Evolutionary conservation across 2,888 invertebrate genomes (phyloP), one percentile per base, ranked within the genome.

Genomic region (Dyspetes luteomarginatus): DNA sequence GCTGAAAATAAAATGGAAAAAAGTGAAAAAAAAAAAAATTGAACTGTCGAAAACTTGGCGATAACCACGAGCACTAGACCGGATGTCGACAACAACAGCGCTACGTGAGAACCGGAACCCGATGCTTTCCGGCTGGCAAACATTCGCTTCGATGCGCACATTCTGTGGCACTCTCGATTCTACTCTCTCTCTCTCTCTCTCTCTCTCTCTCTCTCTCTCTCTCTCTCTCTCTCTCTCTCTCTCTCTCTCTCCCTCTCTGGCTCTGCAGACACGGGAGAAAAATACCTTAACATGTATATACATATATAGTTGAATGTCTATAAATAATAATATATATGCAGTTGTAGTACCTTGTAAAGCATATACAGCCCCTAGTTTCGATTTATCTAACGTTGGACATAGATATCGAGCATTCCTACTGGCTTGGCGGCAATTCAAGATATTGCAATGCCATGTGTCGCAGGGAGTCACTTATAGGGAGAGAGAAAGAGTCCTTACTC

Each of bases 91-190:
- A 50, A 76, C 80, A 81, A 76, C 76, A 19, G 72, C 36, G 36
- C 55, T 56, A 72, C 80, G 80, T 81, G 80, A 81, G 80, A 76
- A 81, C 80, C 80, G 80, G 80, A 81, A 81, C 62, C 68, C 55
- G 72, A 65, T 72, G 76, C 80, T 81, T 81, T 76, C 80, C 72
- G 80, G 80, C 80, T 76, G 67, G 80, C 76, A 68, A 76, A 81
- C 80, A 81, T 81, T 72, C 80, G 80, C 76, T 76, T 56, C 55
- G 55, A 68, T 62, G 76, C 62, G 60, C 76, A 72, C 75, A 76
- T 72, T 71, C 80, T 52, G 72, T 62, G 72, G 72, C 62, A 72
- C 76, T 81, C 55, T 73, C 62, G 62, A 73, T 64, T 64, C 62
- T 9, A 43, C 68, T 76, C 45, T 30, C 12, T 9, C 9, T 50